Percentiles rank a stretch among this genome's conserved stretches.
phyloP scores from a whole-genome alignment of 37 sponge, comb jelly and placozoan species.

The Axinella damicornis region DNA sequence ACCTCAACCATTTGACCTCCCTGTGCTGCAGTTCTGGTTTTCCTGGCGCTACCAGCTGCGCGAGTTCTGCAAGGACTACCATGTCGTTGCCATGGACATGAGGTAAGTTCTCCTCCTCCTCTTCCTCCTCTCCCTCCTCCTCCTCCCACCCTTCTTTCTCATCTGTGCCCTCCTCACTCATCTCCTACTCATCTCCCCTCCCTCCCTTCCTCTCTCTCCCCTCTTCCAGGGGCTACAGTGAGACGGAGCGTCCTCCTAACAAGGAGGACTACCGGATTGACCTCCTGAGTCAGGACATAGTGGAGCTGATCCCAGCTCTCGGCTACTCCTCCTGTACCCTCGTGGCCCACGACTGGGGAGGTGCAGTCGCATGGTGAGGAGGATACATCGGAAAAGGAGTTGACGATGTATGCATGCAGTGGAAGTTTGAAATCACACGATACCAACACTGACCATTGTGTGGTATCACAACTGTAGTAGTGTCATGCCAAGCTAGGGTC shows the following conservation, averaged over 20 bases:
- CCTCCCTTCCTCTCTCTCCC: too few relatives aligned
- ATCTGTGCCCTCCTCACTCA: background rate
- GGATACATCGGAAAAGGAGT: background rate
- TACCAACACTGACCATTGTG: too few relatives aligned
- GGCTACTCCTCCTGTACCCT: constrained; percentile 70
- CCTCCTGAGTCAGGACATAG: constrained; percentile 64
- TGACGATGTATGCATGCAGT: background rate
- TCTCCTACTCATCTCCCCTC: too few relatives aligned
- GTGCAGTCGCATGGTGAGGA: constrained; percentile 77
- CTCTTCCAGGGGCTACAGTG: constrained; percentile 79
- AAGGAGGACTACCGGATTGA: constrained; percentile 64
- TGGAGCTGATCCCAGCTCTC: constrained; percentile 50
- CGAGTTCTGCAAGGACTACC: constrained; percentile 83
- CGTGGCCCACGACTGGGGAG: constrained; percentile 93
- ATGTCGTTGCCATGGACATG: constrained; percentile 85
- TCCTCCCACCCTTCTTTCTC: background rate
- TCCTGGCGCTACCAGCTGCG: constrained; percentile 90
- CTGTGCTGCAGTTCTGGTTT: constrained; percentile 78
- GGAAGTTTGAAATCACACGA: too few relatives aligned
- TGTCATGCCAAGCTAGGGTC: too few relatives aligned
- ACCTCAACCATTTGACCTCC: too few relatives aligned
- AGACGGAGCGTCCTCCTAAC: constrained; percentile 76
- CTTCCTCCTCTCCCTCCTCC: too few relatives aligned
- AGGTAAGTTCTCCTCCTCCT: constrained; percentile 29
- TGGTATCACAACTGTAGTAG: too few relatives aligned